Evolutionary conservation across 2,888 invertebrate genomes (phyloP).

Genomic region (Drosophila anomelani): DNA sequence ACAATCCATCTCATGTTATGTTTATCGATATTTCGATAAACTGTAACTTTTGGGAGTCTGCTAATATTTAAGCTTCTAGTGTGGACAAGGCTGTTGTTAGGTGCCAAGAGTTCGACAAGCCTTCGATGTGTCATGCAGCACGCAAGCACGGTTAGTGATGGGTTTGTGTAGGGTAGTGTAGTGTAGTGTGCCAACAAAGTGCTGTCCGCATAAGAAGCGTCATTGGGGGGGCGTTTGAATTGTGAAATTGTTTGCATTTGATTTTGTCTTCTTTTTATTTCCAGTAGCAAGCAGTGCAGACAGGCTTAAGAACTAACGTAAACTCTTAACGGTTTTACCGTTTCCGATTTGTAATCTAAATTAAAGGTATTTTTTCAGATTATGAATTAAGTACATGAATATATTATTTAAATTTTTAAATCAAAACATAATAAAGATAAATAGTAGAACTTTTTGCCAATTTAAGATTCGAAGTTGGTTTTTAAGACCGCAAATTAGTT

Average conservation of each 20-base stretch:
- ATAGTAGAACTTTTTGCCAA: too few relatives aligned
- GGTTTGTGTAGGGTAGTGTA: not conserved
- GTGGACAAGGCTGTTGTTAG: slow-evolving; percentile 26
- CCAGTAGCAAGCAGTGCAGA: slow-evolving; percentile 10
- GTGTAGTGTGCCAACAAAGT: slow-evolving; percentile 4
- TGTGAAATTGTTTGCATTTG: slow-evolving; percentile 51
- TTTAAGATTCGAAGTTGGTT: not conserved
- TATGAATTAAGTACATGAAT: too few relatives aligned
- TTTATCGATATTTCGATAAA: slow-evolving; percentile 3
- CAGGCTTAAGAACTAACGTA: slow-evolving; percentile 38
- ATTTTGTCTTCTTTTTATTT: slow-evolving; percentile 36
- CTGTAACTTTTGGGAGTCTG: not conserved
- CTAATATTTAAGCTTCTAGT: slow-evolving; percentile 16
- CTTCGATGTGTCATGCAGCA: slow-evolving; percentile 26
- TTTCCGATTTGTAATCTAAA: not conserved
- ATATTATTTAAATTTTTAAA: not conserved
- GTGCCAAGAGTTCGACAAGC: slow-evolving; percentile 52
- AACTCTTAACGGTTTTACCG: not conserved
- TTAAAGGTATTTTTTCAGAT: not conserved
- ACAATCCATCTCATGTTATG: not conserved
- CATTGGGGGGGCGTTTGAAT: slow-evolving; percentile 18
- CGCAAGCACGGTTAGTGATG: slow-evolving; percentile 21
- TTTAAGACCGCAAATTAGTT: not conserved
- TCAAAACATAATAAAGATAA: too few relatives aligned
- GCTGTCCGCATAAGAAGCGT: slow-evolving; percentile 8